Evolutionary conservation across 2,888 invertebrate genomes (phyloP).

Genomic region (Pyralis farinalis): DNA sequence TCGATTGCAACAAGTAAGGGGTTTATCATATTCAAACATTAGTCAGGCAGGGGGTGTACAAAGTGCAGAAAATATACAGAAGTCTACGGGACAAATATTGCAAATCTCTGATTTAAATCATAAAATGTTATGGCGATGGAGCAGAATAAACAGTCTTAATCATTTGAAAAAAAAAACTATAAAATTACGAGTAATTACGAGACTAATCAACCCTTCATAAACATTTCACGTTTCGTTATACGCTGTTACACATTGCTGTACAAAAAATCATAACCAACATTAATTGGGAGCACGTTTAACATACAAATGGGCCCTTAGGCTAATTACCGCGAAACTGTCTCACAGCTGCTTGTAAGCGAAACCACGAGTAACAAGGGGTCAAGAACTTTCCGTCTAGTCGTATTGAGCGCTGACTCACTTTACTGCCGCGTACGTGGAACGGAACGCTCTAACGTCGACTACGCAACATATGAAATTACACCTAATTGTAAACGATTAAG

Average conservation of each 20-base stretch:
- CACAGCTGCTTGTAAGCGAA: slow-evolving; percentile 37
- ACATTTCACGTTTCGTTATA: not conserved
- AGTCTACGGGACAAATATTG: no score
- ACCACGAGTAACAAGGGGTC: slow-evolving; percentile 48
- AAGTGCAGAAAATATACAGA: no score
- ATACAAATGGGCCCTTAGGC: not conserved
- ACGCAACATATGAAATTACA: not conserved
- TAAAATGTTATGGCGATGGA: no score
- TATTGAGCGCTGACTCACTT: slow-evolving; percentile 61
- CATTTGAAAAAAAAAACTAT: no score
- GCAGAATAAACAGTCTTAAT: no score
- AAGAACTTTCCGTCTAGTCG: slow-evolving; percentile 63
- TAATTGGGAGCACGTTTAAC: not conserved
- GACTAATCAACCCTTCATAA: not conserved
- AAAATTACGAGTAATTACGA: no score
- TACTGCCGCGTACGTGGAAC: slow-evolving; percentile 1
- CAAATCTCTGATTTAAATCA: no score
- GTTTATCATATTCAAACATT: no score
- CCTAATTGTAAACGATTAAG: not conserved
- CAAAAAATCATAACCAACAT: not conserved
- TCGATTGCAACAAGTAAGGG: no score
- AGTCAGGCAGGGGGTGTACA: no score
- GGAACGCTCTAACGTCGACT: not conserved
- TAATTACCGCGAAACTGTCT: slow-evolving; percentile 20
- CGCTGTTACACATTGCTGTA: not conserved